Evolutionary conservation across 2,113 vertebrate genomes (phyloP).

Genomic region (Actenoides hombroni): DNA sequence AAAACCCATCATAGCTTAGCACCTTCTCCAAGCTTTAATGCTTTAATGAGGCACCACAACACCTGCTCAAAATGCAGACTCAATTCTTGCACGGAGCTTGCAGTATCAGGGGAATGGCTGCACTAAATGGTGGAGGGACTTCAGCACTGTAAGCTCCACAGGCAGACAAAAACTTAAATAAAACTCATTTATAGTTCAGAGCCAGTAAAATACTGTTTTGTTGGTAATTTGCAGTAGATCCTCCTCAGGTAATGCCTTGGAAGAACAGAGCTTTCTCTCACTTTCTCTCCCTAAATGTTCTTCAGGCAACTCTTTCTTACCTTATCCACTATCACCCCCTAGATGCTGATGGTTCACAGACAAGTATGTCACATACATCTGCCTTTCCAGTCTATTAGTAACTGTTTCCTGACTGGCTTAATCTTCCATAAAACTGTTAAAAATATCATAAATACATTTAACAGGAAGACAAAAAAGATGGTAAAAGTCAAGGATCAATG

Average conservation of each 20-base stretch:
- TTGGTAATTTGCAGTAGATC: neutral
- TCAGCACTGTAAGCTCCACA: neutral
- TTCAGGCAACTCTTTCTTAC: conserved; percentile 30
- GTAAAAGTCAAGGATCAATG: neutral
- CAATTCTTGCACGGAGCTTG: neutral
- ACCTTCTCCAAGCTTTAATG: conserved; percentile 13
- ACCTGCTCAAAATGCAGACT: neutral
- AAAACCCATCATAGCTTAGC: conserved; percentile 52
- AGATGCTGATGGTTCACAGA: conserved; percentile 31
- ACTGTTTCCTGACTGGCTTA: neutral
- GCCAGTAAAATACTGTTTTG: neutral
- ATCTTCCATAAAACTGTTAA: neutral
- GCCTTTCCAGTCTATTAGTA: neutral
- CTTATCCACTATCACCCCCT: conserved; percentile 66
- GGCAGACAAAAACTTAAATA: neutral
- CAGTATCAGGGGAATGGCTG: neutral
- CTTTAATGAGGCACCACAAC: neutral
- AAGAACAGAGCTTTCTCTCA: neutral
- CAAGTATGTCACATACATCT: neutral
- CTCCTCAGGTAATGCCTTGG: neutral
- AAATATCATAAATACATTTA: neutral
- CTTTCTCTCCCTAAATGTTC: neutral
- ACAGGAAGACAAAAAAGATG: neutral
- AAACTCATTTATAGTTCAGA: neutral
- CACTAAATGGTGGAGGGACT: neutral